Percentiles rank a stretch among this genome's conserved stretches.
Conservation (phyloP, 2,113 vertebrate genomes). For the Raja brachyura region DNA sequence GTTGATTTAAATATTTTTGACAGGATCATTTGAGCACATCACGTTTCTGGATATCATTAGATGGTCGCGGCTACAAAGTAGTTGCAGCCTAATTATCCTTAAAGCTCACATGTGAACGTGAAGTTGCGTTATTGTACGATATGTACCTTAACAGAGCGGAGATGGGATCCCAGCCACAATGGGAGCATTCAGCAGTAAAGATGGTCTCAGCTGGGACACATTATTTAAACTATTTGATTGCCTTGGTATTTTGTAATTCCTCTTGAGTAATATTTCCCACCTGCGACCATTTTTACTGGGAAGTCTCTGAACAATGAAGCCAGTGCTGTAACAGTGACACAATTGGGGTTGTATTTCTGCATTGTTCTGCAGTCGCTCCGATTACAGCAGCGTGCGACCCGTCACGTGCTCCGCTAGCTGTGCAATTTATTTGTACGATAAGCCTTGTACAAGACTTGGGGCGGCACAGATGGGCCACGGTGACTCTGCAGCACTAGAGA, state of each 20-base stretch:
- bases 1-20: neutral
- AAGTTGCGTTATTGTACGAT: neutral
- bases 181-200: neutral
- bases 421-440: neutral
- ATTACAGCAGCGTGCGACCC: neutral
- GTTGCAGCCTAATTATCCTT: neutral
- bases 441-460: neutral
- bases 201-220: neutral
- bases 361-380: neutral
- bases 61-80: neutral
- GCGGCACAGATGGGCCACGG: too few species aligned
- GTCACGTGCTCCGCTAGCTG: neutral
- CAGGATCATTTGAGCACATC: neutral
- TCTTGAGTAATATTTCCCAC: conserved; percentile 26
- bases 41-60: neutral
- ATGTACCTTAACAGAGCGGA: neutral
- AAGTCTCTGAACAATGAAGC: neutral
- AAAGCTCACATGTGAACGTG: neutral
- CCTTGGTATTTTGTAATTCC: conserved; percentile 10
- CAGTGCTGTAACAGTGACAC: neutral
- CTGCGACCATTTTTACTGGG: conserved; percentile 1
- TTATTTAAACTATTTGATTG: conserved; percentile 24
- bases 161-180: neutral
- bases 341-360: neutral
- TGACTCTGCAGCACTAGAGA: too few species aligned